phyloP scores from a whole-genome alignment of 2,113 vertebrate genomes.

The Melanotaenia duboulayi region DNA sequence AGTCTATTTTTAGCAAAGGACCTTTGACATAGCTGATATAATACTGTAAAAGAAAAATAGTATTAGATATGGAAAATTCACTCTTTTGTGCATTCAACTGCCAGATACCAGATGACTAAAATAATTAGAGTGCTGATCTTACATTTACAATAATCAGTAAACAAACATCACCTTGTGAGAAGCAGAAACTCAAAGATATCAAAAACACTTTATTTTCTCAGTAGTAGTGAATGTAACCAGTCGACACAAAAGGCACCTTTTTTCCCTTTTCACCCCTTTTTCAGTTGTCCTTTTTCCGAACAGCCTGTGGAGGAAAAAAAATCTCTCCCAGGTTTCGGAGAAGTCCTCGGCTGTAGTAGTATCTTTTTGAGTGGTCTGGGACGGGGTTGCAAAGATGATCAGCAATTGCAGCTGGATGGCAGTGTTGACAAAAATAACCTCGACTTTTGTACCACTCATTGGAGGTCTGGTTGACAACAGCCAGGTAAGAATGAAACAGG shows the following conservation, averaged over 20 bases:
- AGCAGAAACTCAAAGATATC: constrained; percentile 4
- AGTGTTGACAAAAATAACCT: constrained; percentile 73
- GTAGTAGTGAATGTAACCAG: neutral
- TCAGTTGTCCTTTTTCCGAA: constrained; percentile 66
- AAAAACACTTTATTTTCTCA: constrained; percentile 41
- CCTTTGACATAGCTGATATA: no score
- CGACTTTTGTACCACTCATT: constrained; percentile 91
- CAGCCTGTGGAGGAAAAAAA: constrained; percentile 76
- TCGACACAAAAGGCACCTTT: neutral
- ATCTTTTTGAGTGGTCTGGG: constrained; percentile 70
- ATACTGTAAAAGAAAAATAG: no score
- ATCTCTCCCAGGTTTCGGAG: constrained; percentile 88
- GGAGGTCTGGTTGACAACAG: constrained; percentile 90
- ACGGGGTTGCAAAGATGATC: constrained; percentile 46
- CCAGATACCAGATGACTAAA: neutral
- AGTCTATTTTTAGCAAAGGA: no score
- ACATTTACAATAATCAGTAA: neutral
- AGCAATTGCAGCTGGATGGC: constrained; percentile 58
- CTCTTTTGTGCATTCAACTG: neutral
- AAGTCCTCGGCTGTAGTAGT: constrained; percentile 86
- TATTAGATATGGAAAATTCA: no score
- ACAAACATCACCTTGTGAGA: neutral
- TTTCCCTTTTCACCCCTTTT: neutral
- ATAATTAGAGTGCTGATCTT: neutral
- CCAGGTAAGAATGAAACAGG: constrained; percentile 87